Percentiles rank a stretch among this genome's conserved stretches.
Conservation (phyloP, 2,113 vertebrate genomes). For the Periophthalmus modestus region DNA sequence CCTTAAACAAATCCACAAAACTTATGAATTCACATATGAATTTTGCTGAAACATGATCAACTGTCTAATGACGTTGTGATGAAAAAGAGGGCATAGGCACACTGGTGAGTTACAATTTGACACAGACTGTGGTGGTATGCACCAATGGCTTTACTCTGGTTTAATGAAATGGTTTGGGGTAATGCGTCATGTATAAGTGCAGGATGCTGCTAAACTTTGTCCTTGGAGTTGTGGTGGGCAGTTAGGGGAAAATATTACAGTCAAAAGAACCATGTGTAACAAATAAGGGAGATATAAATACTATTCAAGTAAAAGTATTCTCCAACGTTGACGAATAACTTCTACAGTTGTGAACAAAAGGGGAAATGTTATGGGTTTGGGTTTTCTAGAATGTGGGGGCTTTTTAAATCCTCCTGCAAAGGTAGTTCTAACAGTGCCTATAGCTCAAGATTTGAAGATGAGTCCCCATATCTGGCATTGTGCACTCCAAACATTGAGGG, state of each 20-base stretch:
- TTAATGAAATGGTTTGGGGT: conserved; percentile 26
- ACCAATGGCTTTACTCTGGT: conserved; percentile 10
- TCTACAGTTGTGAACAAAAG: too few species aligned
- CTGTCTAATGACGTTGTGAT: not conserved
- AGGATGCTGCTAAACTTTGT: conserved; percentile 43
- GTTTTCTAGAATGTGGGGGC: too few species aligned
- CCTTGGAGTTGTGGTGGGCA: conserved; percentile 28
- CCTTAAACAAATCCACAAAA: too few species aligned
- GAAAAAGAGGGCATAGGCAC: not conserved
- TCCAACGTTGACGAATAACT: not conserved
- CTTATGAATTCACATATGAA: too few species aligned
- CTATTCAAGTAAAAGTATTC: not conserved
- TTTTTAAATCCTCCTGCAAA: too few species aligned
- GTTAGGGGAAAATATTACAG: conserved; percentile 38
- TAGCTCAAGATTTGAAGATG: too few species aligned
- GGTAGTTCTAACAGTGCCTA: too few species aligned
- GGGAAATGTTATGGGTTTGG: too few species aligned
- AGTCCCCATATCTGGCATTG: too few species aligned
- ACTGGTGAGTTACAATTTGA: conserved; percentile 31
- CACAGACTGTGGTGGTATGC: not conserved
- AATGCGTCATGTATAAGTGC: conserved; percentile 53
- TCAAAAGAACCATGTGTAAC: not conserved
- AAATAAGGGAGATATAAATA: not conserved
- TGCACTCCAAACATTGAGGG: too few species aligned
- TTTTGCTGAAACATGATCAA: too few species aligned